A percentile compares a stretch with the other conserved stretches of the same genome.
phyloP scores from a whole-genome alignment of 2,113 vertebrate species.

The Caranx melampygus region DNA sequence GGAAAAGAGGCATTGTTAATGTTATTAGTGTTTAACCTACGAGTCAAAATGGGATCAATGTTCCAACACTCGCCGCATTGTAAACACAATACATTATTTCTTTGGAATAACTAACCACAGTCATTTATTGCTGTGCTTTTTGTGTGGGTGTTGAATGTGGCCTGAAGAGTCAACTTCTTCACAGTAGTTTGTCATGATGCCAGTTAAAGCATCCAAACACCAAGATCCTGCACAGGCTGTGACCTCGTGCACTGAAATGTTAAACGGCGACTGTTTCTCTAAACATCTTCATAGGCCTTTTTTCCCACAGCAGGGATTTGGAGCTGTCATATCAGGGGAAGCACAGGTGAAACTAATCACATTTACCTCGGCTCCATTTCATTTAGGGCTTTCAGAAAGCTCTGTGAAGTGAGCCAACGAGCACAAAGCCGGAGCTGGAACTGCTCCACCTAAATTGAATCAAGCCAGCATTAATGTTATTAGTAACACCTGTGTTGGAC shows the following conservation, averaged over 20 bases:
- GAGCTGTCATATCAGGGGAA: neutral
- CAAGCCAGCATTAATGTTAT: neutral
- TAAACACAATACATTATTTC: neutral
- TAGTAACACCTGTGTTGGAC: neutral
- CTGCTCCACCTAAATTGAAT: neutral
- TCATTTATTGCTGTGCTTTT: neutral
- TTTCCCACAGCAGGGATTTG: neutral
- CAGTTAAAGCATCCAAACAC: neutral
- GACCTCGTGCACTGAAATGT: neutral
- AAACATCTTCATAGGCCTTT: neutral
- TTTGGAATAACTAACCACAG: neutral
- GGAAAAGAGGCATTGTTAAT: neutral
- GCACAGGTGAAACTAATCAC: constrained; percentile 21
- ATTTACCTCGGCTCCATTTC: constrained; percentile 3
- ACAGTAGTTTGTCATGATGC: neutral
- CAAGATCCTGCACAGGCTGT: neutral
- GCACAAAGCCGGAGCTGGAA: constrained; percentile 6
- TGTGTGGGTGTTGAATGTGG: neutral
- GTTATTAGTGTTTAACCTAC: neutral
- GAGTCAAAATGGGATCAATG: neutral
- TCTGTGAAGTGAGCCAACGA: neutral
- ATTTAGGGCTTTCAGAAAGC: neutral
- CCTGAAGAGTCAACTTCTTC: neutral
- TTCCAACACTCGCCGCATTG: neutral
- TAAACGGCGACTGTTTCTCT: neutral